A percentile compares a stretch with the other conserved stretches of the same genome.
These are phyloP conservation scores for Anthonomus grandis DNA, from an alignment of 1,140 invertebrate genomes.

Conservation along the genomic window DNA sequence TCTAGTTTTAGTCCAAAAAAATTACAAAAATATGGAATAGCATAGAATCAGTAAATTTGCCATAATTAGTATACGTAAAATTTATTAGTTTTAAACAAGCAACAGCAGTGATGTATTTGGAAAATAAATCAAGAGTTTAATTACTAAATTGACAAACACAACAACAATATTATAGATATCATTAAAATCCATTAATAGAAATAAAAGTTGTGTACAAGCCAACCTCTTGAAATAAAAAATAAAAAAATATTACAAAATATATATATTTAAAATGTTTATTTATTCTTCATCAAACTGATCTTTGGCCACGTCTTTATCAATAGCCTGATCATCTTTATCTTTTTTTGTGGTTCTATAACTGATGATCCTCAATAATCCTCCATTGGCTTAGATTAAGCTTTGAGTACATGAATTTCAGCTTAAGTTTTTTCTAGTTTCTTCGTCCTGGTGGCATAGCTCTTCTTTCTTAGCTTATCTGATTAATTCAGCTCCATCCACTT, in stretches of 20 bases:
- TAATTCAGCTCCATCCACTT: constrained; percentile 44
- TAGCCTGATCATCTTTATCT: constrained; percentile 35
- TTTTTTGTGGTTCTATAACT: constrained; percentile 42
- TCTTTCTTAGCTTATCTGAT: constrained; percentile 41
- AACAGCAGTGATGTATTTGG: too few relatives aligned
- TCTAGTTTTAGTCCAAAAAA: too few relatives aligned
- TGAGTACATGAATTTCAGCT: constrained; percentile 27
- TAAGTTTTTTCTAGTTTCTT: constrained; percentile 28
- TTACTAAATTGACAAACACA: constrained; percentile 17
- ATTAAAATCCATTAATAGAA: too few relatives aligned
- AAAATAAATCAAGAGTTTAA: constrained; percentile 16
- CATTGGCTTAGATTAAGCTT: constrained; percentile 30
- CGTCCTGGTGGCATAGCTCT: constrained; percentile 24
- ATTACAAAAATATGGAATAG: too few relatives aligned
- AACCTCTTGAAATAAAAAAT: constrained; percentile 5
- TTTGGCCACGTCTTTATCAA: constrained; percentile 33
- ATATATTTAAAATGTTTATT: constrained; percentile 23
- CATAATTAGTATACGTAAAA: too few relatives aligned
- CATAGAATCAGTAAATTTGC: too few relatives aligned
- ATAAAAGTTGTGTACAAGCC: constrained; percentile 11
- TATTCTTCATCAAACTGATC: constrained; percentile 36
- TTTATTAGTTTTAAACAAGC: too few relatives aligned
- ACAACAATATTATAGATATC: too few relatives aligned
- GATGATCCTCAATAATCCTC: constrained; percentile 26
- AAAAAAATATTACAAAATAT: constrained; percentile 32